Evolutionary conservation across 2,797 vertebrate species (phyloP).

Genomic region (Phrynocephalus vlangalii): DNA sequence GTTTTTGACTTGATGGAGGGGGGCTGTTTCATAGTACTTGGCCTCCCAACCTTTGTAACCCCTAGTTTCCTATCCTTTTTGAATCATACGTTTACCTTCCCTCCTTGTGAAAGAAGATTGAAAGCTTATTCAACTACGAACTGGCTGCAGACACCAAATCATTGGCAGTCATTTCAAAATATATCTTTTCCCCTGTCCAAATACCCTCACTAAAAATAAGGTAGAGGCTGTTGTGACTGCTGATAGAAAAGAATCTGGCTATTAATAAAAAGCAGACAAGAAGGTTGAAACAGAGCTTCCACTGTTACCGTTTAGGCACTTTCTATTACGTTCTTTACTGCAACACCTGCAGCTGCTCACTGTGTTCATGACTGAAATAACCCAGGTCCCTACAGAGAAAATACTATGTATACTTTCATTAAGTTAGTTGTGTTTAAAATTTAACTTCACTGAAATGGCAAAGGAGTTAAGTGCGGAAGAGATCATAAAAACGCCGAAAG

Average conservation of each 20-base stretch:
- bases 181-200: constrained; percentile 83
- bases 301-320: constrained; percentile 85
- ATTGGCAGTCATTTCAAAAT: constrained; percentile 82
- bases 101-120: constrained; percentile 84
- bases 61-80: constrained; percentile 85
- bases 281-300: constrained; percentile 82
- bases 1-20: constrained; percentile 84
- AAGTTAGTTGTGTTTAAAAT: constrained; percentile 78
- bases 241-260: constrained; percentile 84
- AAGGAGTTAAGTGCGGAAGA: constrained; percentile 62
- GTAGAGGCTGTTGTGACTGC: constrained; percentile 78
- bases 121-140: constrained; percentile 81
- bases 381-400: constrained; percentile 77
- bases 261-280: constrained; percentile 88
- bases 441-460: constrained; percentile 64
- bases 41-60: constrained; percentile 87
- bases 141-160: constrained; percentile 80
- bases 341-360: constrained; percentile 84
- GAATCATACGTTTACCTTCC: constrained; percentile 84
- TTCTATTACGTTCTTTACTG: constrained; percentile 85
- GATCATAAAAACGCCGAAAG: constrained; percentile 49
- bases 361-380: constrained; percentile 81
- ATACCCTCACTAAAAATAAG: constrained; percentile 81
- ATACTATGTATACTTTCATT: constrained; percentile 76
- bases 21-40: constrained; percentile 85